Base-by-base conservation (phyloP, 2,113 vertebrate species). In the Pachyramphus minor region DNA sequence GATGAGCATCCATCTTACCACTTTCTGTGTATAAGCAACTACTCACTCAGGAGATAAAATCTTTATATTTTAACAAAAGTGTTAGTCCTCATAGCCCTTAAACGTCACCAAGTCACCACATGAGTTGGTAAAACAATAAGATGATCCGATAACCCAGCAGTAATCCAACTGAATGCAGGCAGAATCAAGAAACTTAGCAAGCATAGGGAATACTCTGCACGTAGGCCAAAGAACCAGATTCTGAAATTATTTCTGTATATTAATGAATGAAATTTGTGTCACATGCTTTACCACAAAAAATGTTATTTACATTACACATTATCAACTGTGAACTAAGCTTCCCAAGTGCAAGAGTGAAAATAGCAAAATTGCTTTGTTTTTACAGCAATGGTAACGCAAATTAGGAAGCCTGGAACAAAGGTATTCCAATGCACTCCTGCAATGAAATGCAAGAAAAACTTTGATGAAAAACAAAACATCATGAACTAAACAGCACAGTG, bases 241-340 rank as follows among this genome's bases (percentile, higher is more conserved):
- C 45, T 82, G 77, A 90, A 86, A 74, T 67, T 4, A 63, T 50
- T 92, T 89, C 47, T 55, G 30, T 76, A n/a, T 63, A 74, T 76
- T 96, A 94, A 93, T 58, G 39, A 93, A 79, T 2, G 1, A 90
- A 94, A 87, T 27, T 60, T 19, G 35, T 15, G 13, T 44, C 58
- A 41, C 11, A 62, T 20, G 50, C 45, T 71, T 83, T 66, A 90
- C 21, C 44, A 71, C 28, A 62, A 68, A 77, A 84, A 81, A 68
- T 3, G 31, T 53, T 94, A 87, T 87, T 96, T 94, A 88, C 13
- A 33, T 82, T 55, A 84, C 14, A 62, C 37, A 56, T 96, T 96
- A 92, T 91, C 81, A 90, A 92, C 44, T 10, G 23, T 56, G 53
- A 96, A 93, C 64, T 64, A 78, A 84, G 56, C 17, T 91, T 95